Base-by-base conservation (phyloP, 2,113 vertebrate genomes). In the Zapornia atra region DNA sequence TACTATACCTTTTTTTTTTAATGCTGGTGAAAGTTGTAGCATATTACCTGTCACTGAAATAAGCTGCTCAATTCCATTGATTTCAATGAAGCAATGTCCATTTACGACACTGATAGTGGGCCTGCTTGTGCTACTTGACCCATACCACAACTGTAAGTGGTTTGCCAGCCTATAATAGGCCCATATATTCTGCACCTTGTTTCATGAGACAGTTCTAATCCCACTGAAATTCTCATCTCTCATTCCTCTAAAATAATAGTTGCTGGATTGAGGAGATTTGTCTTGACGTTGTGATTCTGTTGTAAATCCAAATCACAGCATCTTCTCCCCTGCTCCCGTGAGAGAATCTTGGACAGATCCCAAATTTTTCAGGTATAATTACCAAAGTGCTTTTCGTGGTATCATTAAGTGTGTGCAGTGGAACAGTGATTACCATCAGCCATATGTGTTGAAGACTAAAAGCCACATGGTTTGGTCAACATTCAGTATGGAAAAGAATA, bases 131-230 rank as follows among this genome's bases (percentile, higher is more conserved):
- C 36, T 70, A 10, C 18, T 92, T 95, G 90, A 88, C 88, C 78
- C 57, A 31, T 66, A 84, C 63, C 33, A 36, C 44, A 84, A 33
- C 44, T 79, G 56, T 97, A 92, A 94, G 93, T 91, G 61, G 38
- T 77, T 92, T 93, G n/a, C 86, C 54, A 82, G 61, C 73, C 88
- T 88, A 15, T 92, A 91, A 88, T 33, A 93, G 33, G 22, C n/a
- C 66, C 46, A 18, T 76, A 36, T 76, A 77, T 88, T 83, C 38
- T 80, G 36, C 24, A 79, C 50, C 33, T 56, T 64, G 8, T 87
- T 91, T 86, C 75, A 36, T 25, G 12, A 1, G 42, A 57, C 57
- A 56, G 6, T 51, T 91, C 31, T 24, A 85, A 88, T 83, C 40
- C 71, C 40, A 48, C 42, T 86, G 92, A 95, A 90, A 70, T 92